Conservation (phyloP, 1,140 invertebrate species). For the Lordiphosa clarofinis region DNA sequence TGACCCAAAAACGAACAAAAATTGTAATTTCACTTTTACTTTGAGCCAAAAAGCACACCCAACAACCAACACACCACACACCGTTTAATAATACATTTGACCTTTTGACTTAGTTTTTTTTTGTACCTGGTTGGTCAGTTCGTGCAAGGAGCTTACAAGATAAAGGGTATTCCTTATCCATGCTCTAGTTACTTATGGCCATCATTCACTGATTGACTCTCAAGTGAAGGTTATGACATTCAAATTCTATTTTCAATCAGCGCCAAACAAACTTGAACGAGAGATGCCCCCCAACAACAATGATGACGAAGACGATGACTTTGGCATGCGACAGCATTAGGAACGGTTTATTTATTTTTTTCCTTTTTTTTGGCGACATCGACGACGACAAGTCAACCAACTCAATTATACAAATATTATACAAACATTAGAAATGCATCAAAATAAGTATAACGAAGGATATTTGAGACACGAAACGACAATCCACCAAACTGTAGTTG, state of each 20-base stretch:
- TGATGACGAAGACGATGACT: constrained; percentile 42
- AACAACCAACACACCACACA: constrained; percentile 18
- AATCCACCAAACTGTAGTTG: constrained; percentile 3
- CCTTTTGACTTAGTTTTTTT: constrained; percentile 68
- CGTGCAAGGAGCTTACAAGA: no score
- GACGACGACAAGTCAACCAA: constrained; percentile 50
- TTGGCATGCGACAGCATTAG: constrained; percentile 32
- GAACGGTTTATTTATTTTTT: constrained; percentile 1
- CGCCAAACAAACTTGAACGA: constrained; percentile 44
- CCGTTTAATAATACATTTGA: constrained; percentile 67
- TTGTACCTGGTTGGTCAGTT: not conserved
- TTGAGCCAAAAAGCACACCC: constrained; percentile 31
- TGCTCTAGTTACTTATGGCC: no score
- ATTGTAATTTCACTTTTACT: constrained; percentile 33
- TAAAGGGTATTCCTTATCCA: no score
- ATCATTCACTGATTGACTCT: constrained; percentile 66
- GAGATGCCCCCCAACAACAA: constrained; percentile 32
- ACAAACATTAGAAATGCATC: constrained; percentile 75
- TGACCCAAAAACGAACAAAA: constrained; percentile 33
- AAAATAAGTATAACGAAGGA: constrained; percentile 62
- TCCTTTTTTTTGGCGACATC: constrained; percentile 49
- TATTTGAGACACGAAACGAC: constrained; percentile 56
- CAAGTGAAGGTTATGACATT: constrained; percentile 69
- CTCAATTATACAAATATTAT: constrained; percentile 76
- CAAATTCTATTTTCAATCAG: constrained; percentile 75